phyloP scores from a whole-genome alignment of 2,888 invertebrate genomes.

The Pegoplata infirma region DNA sequence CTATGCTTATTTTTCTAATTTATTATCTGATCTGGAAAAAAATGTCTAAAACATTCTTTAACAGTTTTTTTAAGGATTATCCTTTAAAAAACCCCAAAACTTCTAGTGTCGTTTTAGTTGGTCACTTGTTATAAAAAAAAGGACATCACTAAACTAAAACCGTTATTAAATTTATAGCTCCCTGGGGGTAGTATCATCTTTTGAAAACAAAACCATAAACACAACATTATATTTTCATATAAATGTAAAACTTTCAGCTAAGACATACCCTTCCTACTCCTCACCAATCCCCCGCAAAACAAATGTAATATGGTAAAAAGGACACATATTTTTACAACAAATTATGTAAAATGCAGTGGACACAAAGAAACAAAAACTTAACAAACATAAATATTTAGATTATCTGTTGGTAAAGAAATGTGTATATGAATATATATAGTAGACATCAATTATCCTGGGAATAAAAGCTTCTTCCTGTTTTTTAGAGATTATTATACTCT shows the following conservation, averaged over 20 bases:
- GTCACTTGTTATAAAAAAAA: slow-evolving; percentile 17
- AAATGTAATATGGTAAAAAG: background rate
- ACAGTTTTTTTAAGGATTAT: slow-evolving; percentile 17
- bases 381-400: slow-evolving; percentile 48
- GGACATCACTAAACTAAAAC: background rate
- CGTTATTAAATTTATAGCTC: slow-evolving; percentile 77
- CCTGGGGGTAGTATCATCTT: slow-evolving; percentile 69
- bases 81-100: background rate
- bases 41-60: background rate
- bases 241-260: slow-evolving; percentile 59
- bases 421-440: background rate
- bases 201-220: slow-evolving; percentile 69
- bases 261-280: background rate
- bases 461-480: background rate
- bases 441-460: slow-evolving; percentile 21
- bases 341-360: slow-evolving; percentile 33
- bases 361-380: slow-evolving; percentile 4
- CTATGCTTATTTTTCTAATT: too few relatives aligned
- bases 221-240: slow-evolving; percentile 55
- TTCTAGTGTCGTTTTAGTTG: slow-evolving; percentile 1
- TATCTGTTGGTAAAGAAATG: slow-evolving; percentile 2
- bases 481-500: background rate
- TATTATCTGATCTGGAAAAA: too few relatives aligned
- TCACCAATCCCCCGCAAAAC: background rate
- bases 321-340: slow-evolving; percentile 42